A percentile compares a stretch with the other conserved stretches of the same genome.
Conservation (phyloP, 2,113 vertebrate genomes). For the Bos taurus region ARS-UCD2.0 NC_037342.1:31408501-31409000, state of each 20-base stretch:
- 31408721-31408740: not conserved
- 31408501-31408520: not conserved
- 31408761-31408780: not conserved
- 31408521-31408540: not conserved
- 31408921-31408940: not conserved
- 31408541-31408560: not conserved
- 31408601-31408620: not conserved
- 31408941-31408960: not conserved
- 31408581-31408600: not conserved
- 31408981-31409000: not conserved
- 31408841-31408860: not conserved
- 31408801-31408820: not conserved
- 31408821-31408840: not conserved
- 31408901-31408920: not conserved
- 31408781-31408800: not conserved
- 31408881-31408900: not conserved
- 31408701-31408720: not conserved
- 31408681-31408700: not conserved
- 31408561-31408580: not conserved
- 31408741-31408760: not conserved
- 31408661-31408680: not conserved
- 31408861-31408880: not conserved
- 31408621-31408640: not conserved
- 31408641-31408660: not conserved
- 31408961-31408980: not conserved